phyloP scores from a whole-genome alignment of 2,888 invertebrate species.

The Liodrosophila aerea region DNA sequence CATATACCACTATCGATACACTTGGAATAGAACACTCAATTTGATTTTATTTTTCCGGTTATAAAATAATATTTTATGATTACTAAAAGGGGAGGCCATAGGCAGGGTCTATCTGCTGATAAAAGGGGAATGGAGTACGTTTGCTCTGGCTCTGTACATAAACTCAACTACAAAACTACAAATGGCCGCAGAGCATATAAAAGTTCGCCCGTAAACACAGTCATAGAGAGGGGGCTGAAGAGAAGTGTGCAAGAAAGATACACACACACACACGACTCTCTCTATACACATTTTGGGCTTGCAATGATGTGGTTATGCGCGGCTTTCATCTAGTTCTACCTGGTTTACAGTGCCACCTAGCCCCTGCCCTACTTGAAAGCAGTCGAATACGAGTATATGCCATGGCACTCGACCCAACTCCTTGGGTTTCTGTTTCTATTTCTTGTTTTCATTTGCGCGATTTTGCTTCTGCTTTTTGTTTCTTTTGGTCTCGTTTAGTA shows the following conservation, averaged over 20 bases:
- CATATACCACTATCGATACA: too few relatives aligned
- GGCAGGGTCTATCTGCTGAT: constrained; percentile 35
- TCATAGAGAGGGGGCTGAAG: neutral
- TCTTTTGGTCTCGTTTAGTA: constrained; percentile 33
- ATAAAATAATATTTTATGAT: constrained; percentile 63
- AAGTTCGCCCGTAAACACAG: constrained; percentile 40
- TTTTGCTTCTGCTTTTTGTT: constrained; percentile 19
- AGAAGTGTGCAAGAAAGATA: neutral
- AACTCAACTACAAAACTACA: constrained; percentile 57
- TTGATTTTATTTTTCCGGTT: neutral
- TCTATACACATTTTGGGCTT: constrained; percentile 51
- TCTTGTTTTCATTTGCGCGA: constrained; percentile 44
- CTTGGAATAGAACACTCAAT: neutral
- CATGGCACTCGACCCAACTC: constrained; percentile 3
- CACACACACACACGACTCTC: constrained; percentile 32
- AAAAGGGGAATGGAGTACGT: constrained; percentile 11
- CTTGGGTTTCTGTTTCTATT: constrained; percentile 24
- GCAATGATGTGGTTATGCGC: constrained; percentile 48
- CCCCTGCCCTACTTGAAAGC: constrained; percentile 16
- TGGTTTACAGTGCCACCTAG: constrained; percentile 1
- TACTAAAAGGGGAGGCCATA: constrained; percentile 15
- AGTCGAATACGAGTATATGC: neutral
- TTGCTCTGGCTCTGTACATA: constrained; percentile 3
- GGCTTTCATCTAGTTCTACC: constrained; percentile 54
- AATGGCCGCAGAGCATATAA: constrained; percentile 60